phyloP scores from a whole-genome alignment of 2,113 vertebrate genomes.

The Dendrocopos noguchii region DNA sequence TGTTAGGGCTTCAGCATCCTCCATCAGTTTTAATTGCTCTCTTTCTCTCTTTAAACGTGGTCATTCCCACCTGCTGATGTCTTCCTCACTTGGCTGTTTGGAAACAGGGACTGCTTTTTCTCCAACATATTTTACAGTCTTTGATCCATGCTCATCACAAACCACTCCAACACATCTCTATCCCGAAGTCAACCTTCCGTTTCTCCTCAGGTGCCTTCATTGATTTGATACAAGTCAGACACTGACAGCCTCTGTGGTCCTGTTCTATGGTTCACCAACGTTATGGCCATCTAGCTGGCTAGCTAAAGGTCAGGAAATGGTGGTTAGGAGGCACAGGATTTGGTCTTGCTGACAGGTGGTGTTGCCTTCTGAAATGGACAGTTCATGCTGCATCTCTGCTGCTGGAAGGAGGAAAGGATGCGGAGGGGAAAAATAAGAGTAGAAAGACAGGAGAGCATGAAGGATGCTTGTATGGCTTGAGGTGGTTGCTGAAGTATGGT shows the following conservation, averaged over 20 bases:
- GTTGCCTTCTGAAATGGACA: background rate
- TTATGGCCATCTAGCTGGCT: background rate
- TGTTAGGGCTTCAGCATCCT: background rate
- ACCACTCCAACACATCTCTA: too few species aligned
- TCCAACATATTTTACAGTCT: background rate
- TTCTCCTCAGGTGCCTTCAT: too few species aligned
- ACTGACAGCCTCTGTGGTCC: background rate
- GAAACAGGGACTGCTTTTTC: background rate
- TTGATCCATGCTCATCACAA: background rate
- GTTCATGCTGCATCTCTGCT: too few species aligned
- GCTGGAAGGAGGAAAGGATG: background rate
- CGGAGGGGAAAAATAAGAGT: background rate
- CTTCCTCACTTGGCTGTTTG: background rate
- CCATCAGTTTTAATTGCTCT: fast-evolving
- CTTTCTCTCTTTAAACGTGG: background rate
- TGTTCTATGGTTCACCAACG: background rate
- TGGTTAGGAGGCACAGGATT: background rate
- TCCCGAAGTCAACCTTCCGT: too few species aligned
- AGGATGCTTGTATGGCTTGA: background rate
- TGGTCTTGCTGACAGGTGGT: background rate
- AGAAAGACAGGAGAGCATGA: background rate
- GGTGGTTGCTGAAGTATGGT: background rate
- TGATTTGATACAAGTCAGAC: background rate
- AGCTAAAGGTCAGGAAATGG: background rate
- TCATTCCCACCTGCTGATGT: background rate